phyloP scores from a whole-genome alignment of 2,113 vertebrate genomes.

The Pterocles orientalis region DNA sequence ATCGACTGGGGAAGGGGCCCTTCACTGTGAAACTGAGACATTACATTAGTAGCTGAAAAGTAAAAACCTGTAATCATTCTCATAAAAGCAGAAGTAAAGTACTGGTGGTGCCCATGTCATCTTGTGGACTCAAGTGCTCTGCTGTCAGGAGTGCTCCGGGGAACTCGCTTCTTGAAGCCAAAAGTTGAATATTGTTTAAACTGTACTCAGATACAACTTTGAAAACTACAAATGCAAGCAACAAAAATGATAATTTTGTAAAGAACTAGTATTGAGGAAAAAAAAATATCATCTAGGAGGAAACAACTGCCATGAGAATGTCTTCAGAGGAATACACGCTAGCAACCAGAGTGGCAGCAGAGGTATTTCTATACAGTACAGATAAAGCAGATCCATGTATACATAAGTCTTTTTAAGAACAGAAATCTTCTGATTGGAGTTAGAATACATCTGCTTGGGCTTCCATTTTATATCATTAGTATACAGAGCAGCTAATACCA shows the following conservation, averaged over 20 bases:
- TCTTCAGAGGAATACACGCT: not conserved
- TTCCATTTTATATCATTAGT: not conserved
- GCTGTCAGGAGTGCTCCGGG: not conserved
- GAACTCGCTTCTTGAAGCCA: not conserved
- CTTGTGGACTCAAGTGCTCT: not conserved
- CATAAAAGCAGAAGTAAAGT: not conserved
- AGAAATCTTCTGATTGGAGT: not conserved
- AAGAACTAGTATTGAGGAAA: not conserved
- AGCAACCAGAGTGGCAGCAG: not conserved
- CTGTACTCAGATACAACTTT: not conserved
- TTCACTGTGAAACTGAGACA: not conserved
- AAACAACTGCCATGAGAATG: not conserved
- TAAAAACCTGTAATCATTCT: not conserved
- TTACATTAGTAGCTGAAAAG: not conserved
- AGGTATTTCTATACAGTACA: not conserved
- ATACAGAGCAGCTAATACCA: not conserved
- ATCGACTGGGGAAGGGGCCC: not conserved
- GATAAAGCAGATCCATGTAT: not conserved
- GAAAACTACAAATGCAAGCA: not conserved
- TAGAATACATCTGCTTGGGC: not conserved
- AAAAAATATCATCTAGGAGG: not conserved
- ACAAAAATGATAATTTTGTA: not conserved
- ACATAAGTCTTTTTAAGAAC: not conserved
- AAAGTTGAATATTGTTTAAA: not conserved
- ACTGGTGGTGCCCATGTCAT: not conserved